Percentiles rank a stretch among this genome's conserved stretches.
phyloP scores from a whole-genome alignment of 1,140 invertebrate genomes.

The Hyles euphorbiae region DNA sequence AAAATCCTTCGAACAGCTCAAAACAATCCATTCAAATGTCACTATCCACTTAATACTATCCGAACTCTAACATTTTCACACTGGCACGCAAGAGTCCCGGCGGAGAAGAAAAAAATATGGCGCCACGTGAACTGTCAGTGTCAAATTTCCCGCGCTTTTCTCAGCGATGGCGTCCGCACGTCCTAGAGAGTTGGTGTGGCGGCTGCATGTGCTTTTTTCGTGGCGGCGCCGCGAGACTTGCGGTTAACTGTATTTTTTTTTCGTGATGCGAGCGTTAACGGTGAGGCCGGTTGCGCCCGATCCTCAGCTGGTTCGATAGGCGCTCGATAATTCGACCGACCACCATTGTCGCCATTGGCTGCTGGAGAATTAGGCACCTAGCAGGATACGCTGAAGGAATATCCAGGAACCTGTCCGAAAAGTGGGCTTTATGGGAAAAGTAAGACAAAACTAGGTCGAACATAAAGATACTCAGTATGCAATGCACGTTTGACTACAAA shows the following conservation, averaged over 20 bases:
- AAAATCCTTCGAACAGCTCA: slow-evolving; percentile 43
- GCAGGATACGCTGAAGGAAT: too few species aligned
- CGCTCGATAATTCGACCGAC: slow-evolving; percentile 22
- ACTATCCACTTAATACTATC: slow-evolving; percentile 44
- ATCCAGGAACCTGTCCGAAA: too few species aligned
- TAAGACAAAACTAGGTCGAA: too few species aligned
- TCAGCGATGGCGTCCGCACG: slow-evolving; percentile 39
- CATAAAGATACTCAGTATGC: too few species aligned
- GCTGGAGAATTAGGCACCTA: too few species aligned
- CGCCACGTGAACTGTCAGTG: slow-evolving; percentile 51
- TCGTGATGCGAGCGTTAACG: slow-evolving; percentile 61
- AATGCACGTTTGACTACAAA: too few species aligned
- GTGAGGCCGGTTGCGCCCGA: slow-evolving; percentile 57
- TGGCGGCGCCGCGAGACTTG: slow-evolving; percentile 41
- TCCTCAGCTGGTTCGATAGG: slow-evolving; percentile 40
- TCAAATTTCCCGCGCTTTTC: slow-evolving; percentile 48
- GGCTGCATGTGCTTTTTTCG: slow-evolving; percentile 65
- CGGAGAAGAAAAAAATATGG: slow-evolving; percentile 10
- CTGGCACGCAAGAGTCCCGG: too few species aligned
- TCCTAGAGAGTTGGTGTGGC: slow-evolving; percentile 52
- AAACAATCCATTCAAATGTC: slow-evolving; percentile 39
- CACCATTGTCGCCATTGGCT: too few species aligned
- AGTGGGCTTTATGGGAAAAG: too few species aligned
- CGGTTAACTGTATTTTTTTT: slow-evolving; percentile 69
- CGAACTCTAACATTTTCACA: slow-evolving; percentile 44